Evolutionary conservation across 2,888 invertebrate genomes (phyloP), one percentile per base, ranked within the genome.

Genomic region (Omphaloscelis lunosa): DNA sequence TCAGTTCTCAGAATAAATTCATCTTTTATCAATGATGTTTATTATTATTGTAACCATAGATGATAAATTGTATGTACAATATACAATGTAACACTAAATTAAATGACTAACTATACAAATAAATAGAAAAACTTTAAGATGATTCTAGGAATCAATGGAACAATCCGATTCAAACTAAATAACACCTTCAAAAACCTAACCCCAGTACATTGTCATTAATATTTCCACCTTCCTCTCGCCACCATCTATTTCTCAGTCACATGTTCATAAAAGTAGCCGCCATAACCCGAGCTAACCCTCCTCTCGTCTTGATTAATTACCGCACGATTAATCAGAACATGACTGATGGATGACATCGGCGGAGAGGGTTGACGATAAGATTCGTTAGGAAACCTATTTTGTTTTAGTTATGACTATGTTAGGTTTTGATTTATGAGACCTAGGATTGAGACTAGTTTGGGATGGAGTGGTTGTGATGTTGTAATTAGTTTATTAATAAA

Each of bases 281-380:
- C 15, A 45, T 62, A 45, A 56, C 6, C 58, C 82, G 17, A 11
- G 61, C 70, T 51, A 68, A 86, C 88, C 87, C 88, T 66, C 75
- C 75, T 73, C 88, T 72, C 67, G 53, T 67, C 71, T 70, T 86
- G 88, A 86, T 88, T 86, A 88, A 86, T 86, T 81, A 88, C 86
- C 12, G 68, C 39, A 61, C 84, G 51, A 86, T 86, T 88, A 88
- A 88, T 86, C 88, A 88, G 78, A 20, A 70, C 77, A 77, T 86
- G 86, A 89, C 65, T 81, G 89, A 87, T 79, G 69, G 77, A 20
- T 79, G 76, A 68, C 87, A 59, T 71, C 56, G 61, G 53, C 39
- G 51, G 29, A 53, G 67, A 82, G 82, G 82, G 86, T 85, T 82
- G 70, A 68, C 75, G 85, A 81, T 72, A 68, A 72, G 6, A 69